Percentiles rank a stretch among this genome's conserved stretches.
Evolutionary conservation across 2,888 invertebrate genomes (phyloP).

Genomic region (Barypeithes pellucidus): DNA sequence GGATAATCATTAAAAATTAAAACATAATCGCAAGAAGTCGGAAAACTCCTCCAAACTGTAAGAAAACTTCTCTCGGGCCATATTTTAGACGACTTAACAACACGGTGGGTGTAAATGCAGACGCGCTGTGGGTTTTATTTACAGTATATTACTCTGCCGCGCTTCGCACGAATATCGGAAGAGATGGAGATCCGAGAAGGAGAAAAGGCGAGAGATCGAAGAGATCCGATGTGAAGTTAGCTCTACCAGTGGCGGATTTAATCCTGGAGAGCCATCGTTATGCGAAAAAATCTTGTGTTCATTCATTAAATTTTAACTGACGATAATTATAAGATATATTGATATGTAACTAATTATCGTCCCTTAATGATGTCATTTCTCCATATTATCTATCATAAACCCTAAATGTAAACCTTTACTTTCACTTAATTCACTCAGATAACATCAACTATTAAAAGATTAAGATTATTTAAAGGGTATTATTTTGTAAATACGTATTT

Average conservation of each 20-base stretch:
- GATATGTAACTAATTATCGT: no score
- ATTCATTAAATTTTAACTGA: no score
- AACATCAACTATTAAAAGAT: no score
- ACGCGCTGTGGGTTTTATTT: slow-evolving; percentile 57
- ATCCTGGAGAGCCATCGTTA: background rate
- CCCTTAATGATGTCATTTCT: no score
- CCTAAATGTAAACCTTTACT: no score
- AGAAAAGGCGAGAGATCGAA: slow-evolving; percentile 47
- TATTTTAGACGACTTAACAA: slow-evolving; percentile 57
- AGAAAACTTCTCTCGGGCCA: slow-evolving; percentile 45
- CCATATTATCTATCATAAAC: no score
- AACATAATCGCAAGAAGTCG: slow-evolving; percentile 30
- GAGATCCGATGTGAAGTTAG: slow-evolving; percentile 35
- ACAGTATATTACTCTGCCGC: slow-evolving; percentile 53
- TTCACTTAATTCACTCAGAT: no score
- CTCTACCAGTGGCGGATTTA: slow-evolving; percentile 39
- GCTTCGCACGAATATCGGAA: slow-evolving; percentile 52
- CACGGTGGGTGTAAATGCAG: slow-evolving; percentile 60
- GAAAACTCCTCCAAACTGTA: slow-evolving; percentile 46
- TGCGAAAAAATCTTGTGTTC: no score
- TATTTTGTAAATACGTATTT: no score
- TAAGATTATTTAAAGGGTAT: no score
- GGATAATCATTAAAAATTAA: slow-evolving; percentile 20
- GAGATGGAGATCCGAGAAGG: slow-evolving; percentile 26
- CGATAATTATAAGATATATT: no score